Base-by-base conservation (phyloP, 2,797 vertebrate genomes). In the Sebastes diaconus region DNA sequence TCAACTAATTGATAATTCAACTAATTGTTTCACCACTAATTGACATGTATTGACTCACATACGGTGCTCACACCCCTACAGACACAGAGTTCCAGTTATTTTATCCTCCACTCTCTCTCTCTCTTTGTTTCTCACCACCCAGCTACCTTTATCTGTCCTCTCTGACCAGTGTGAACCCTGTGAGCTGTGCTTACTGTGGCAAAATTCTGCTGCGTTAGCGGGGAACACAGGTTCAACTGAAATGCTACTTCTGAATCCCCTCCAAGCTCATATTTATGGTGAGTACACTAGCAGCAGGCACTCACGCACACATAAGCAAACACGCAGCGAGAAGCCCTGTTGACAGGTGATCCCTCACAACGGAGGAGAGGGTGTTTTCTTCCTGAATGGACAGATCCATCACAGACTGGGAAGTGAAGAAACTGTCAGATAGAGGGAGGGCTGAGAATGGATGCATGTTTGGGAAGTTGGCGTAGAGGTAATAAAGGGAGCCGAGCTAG, bases 331-430 rank as follows among this genome's bases (percentile, higher is more conserved):
- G 52, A 67, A 81, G 52, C 46, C 27, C 34, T 7, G 9, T 10
- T 83, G 88, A 89, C 79, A 88, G 87, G 83, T 76, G 78, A 92
- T 92, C 61, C 72, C 79, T 92, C 89, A 90, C 32, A 8, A 29
- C 12, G 46, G 27, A 68, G 32, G 58, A 64, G 61, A 77, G 67
- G 27, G 58, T 66, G 74, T 73, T 81, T 77, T 79, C 82, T 79
- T 81, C 32, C 39, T 64, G 58, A 89, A 77, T 70, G 46, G 75
- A 75, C 71, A 67, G 29, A 92, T 91, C 84, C 54, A 89, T 91
- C 80, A 86, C 67, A 22, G 18, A 61, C 79, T 24, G 65, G 68
- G 78, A 73, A 60, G 78, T 65, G 24, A 84, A 79, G 75, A 54
- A 75, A 61, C 68, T 73, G 81, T 84, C 88, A 84, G 65, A 65